Evolutionary conservation across 2,113 vertebrate genomes (phyloP).

Genomic region (Phalacrocorax pelagicus): DNA sequence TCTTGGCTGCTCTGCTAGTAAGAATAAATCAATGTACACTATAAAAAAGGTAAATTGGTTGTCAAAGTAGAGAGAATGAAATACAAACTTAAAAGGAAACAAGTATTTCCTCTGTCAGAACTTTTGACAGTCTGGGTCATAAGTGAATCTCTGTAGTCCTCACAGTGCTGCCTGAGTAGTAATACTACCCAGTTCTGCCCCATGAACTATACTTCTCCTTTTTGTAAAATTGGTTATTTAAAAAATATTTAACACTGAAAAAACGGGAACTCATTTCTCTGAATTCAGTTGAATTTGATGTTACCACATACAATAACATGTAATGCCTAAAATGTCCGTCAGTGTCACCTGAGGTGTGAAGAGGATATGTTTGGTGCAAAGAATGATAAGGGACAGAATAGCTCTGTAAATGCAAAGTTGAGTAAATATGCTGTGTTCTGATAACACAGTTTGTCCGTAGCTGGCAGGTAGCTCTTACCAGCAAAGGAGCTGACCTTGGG

Average conservation of each 20-base stretch:
- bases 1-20: not conserved
- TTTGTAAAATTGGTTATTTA: not conserved
- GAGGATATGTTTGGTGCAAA: not conserved
- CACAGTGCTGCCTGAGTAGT: not conserved
- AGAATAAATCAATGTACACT: not conserved
- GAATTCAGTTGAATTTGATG: not conserved
- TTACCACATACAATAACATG: not conserved
- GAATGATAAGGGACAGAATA: not conserved
- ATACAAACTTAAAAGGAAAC: not conserved
- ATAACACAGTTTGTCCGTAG: not conserved
- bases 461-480: not conserved
- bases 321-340: not conserved
- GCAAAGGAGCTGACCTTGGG: not conserved
- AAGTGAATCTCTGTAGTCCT: not conserved
- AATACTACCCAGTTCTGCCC: not conserved
- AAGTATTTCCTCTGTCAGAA: not conserved
- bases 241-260: not conserved
- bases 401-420: fast-evolving
- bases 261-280: not conserved
- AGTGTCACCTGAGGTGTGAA: not conserved
- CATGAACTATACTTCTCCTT: not conserved
- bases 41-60: not conserved
- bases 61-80: not conserved
- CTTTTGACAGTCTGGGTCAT: not conserved
- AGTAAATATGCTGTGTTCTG: not conserved